Percentiles rank a stretch among this genome's conserved stretches.
These are phyloP conservation scores for Agrochola circellaris DNA, from an alignment of 2,888 invertebrate species.

Conservation along the genomic window DNA sequence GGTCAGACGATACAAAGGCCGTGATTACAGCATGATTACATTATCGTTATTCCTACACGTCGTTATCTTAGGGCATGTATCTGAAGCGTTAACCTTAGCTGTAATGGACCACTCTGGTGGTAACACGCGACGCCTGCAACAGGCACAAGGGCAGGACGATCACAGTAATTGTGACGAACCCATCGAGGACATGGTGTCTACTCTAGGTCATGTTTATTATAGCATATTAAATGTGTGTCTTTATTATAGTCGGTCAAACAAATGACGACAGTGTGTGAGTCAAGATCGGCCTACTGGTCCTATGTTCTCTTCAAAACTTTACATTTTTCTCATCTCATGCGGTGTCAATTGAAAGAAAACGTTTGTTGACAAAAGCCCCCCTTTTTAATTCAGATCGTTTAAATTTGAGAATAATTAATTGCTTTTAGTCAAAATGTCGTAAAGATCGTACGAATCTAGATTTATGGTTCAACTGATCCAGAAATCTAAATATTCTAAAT, in stretches of 20 bases:
- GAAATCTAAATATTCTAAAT: neutral
- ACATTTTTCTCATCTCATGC: neutral
- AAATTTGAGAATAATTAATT: neutral
- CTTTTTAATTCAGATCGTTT: neutral
- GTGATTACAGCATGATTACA: conserved; percentile 59
- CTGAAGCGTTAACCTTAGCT: conserved; percentile 73
- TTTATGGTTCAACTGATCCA: neutral
- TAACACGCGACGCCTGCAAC: conserved; percentile 79
- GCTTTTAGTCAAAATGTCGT: neutral
- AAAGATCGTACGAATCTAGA: neutral
- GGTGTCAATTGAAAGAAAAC: neutral
- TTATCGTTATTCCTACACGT: conserved; percentile 61
- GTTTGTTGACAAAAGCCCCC: neutral
- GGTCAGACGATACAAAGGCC: conserved; percentile 41
- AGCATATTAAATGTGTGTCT: conserved; percentile 15
- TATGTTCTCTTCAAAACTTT: neutral
- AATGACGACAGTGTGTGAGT: neutral
- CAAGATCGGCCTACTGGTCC: neutral
- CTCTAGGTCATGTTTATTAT: conserved; percentile 65
- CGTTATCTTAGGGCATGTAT: conserved; percentile 73
- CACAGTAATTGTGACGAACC: conserved; percentile 71
- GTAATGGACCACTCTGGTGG: conserved; percentile 65
- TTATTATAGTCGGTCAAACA: conserved; percentile 12
- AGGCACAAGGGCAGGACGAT: conserved; percentile 82
- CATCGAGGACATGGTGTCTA: conserved; percentile 65